Conservation (phyloP, 2,888 invertebrate species). For the Liposcelis brunnea region DNA sequence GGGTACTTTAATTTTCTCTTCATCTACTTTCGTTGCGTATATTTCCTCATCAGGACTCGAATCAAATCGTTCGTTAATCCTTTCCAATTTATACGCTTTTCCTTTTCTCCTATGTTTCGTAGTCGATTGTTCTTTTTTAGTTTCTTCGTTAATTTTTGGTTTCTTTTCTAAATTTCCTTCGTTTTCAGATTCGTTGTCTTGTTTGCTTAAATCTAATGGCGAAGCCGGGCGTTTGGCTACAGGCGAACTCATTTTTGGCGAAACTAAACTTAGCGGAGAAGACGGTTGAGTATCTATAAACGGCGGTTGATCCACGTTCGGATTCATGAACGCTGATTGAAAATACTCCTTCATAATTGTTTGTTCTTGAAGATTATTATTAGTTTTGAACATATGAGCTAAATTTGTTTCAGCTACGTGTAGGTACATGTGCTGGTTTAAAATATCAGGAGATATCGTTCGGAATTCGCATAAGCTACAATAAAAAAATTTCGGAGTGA, state of each 20-base stretch:
- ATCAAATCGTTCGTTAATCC: constrained; percentile 24
- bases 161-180: constrained; percentile 13
- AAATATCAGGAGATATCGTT: constrained; percentile 21
- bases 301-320: constrained; percentile 2
- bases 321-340: not conserved
- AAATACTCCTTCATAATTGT: constrained; percentile 5
- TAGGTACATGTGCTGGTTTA: constrained; percentile 25
- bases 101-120: constrained; percentile 63
- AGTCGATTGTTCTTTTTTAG: constrained; percentile 13
- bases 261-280: constrained; percentile 11
- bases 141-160: constrained; percentile 8
- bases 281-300: constrained; percentile 10
- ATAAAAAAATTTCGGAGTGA: not conserved
- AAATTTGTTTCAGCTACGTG: constrained; percentile 20
- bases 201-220: not conserved
- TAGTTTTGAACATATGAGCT: constrained; percentile 10
- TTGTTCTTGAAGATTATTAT: constrained; percentile 8
- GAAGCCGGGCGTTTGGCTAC: not conserved
- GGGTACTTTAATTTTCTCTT: not conserved
- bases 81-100: constrained; percentile 64
- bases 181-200: constrained; percentile 4
- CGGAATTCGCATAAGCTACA: constrained; percentile 27
- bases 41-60: constrained; percentile 6
- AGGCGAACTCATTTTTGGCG: constrained; percentile 12
- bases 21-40: constrained; percentile 10